Conservation (phyloP, 2,113 vertebrate species). For the Varanus komodoensis region DNA sequence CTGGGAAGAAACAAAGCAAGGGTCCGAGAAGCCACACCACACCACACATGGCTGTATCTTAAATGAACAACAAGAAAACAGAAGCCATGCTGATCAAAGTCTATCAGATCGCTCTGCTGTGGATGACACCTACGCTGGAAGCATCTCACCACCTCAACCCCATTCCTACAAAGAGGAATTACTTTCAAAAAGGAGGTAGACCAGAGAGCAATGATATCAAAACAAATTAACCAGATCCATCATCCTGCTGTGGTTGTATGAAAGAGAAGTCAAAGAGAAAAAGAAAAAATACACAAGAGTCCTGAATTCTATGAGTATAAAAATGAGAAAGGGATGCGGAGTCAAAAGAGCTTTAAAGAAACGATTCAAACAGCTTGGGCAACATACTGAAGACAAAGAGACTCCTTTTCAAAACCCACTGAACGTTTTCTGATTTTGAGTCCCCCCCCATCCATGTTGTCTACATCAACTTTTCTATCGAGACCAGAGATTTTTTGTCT, state of each 20-base stretch:
- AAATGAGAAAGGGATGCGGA: conserved; percentile 38
- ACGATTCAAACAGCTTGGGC: conserved; percentile 61
- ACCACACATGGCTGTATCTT: conserved; percentile 68
- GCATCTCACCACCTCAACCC: conserved; percentile 65
- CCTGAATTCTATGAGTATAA: conserved; percentile 31
- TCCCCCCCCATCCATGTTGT: background rate
- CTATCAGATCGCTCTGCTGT: conserved; percentile 56
- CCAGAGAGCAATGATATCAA: conserved; percentile 59
- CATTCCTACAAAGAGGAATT: conserved; percentile 71
- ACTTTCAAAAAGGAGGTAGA: conserved; percentile 66
- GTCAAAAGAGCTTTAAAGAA: conserved; percentile 63
- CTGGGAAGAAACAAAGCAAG: conserved; percentile 58
- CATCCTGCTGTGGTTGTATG: conserved; percentile 44
- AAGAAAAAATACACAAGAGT: background rate
- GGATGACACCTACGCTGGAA: conserved; percentile 59
- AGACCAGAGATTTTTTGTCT: background rate
- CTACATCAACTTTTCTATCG: conserved; percentile 6
- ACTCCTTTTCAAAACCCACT: conserved; percentile 62
- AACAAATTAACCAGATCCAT: conserved; percentile 61
- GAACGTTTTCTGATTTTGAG: conserved; percentile 24
- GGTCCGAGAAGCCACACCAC: conserved; percentile 54
- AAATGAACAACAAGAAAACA: conserved; percentile 70
- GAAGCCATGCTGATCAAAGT: conserved; percentile 65
- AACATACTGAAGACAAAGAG: conserved; percentile 47
- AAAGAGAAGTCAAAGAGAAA: conserved; percentile 37